Conservation (phyloP, 2,797 vertebrate genomes). For the Poeciliopsis turneri region DNA sequence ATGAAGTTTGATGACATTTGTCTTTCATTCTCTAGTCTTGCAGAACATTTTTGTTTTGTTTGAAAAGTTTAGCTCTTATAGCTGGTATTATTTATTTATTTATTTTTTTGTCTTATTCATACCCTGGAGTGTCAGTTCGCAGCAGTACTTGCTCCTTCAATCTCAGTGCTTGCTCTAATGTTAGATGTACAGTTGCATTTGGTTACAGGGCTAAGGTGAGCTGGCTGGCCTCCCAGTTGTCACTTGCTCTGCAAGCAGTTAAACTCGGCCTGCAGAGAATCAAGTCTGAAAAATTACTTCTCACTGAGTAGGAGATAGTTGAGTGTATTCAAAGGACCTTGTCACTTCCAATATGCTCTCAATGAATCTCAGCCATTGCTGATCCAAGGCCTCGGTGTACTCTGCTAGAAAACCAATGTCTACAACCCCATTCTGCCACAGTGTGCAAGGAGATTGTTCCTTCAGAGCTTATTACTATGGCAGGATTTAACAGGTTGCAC, state of each 20-base stretch:
- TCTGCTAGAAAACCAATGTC: slow-evolving; percentile 60
- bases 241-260: slow-evolving; percentile 64
- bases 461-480: slow-evolving; percentile 73
- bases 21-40: slow-evolving; percentile 47
- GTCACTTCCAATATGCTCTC: slow-evolving; percentile 79
- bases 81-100: slow-evolving; percentile 1
- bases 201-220: slow-evolving; percentile 44
- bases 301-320: slow-evolving; percentile 69
- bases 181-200: slow-evolving; percentile 36
- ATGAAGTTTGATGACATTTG: slow-evolving; percentile 49
- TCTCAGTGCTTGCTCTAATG: slow-evolving; percentile 24
- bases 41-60: slow-evolving; percentile 41
- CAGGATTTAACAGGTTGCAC: slow-evolving; percentile 60
- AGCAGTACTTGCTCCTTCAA: slow-evolving; percentile 19
- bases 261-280: slow-evolving; percentile 72
- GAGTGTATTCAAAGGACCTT: slow-evolving; percentile 79
- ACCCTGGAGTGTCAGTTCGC: slow-evolving; percentile 13
- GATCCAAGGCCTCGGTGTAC: slow-evolving; percentile 51
- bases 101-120: slow-evolving; percentile 23
- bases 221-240: slow-evolving; percentile 46
- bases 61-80: slow-evolving; percentile 40
- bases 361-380: slow-evolving; percentile 74
- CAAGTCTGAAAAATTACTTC: slow-evolving; percentile 77
- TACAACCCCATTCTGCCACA: slow-evolving; percentile 47
- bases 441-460: slow-evolving; percentile 71